Percentiles rank a stretch among this genome's conserved stretches.
Conservation (phyloP, 2,888 invertebrate species). For the Drosophila aldrichi region DNA sequence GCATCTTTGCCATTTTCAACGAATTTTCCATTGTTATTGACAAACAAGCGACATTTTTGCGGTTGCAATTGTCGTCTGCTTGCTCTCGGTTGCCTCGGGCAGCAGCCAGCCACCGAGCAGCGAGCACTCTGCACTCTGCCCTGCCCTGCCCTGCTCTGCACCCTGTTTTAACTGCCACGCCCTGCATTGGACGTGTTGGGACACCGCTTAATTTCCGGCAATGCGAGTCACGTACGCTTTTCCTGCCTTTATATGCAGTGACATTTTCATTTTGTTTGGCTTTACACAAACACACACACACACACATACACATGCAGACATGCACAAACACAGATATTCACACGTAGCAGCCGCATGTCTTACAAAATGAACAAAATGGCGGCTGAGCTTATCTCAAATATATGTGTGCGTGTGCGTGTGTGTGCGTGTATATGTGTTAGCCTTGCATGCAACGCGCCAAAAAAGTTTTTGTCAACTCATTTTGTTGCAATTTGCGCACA, state of each 20-base stretch:
- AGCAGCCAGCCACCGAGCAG: not conserved
- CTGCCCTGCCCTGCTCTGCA: not conserved
- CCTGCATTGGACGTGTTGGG: conserved; percentile 64
- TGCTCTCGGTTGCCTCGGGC: conserved; percentile 34
- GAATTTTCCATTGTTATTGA: conserved; percentile 66
- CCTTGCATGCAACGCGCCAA: conserved; percentile 37
- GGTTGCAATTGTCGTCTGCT: conserved; percentile 62
- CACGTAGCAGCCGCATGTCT: conserved; percentile 43
- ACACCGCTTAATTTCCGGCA: conserved; percentile 75
- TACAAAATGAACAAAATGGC: conserved; percentile 51
- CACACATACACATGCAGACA: conserved; percentile 6
- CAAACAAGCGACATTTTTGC: conserved; percentile 71
- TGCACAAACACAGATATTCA: conserved; percentile 24
- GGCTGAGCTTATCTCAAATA: conserved; percentile 12
- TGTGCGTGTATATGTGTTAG: conserved; percentile 23
- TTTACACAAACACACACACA: conserved; percentile 40
- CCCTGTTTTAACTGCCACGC: not conserved
- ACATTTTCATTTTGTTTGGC: conserved; percentile 71
- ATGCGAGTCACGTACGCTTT: conserved; percentile 73
- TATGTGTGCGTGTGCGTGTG: conserved; percentile 1
- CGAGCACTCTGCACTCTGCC: not conserved
- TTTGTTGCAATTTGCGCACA: conserved; percentile 69
- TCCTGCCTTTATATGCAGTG: conserved; percentile 72
- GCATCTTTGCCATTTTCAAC: conserved; percentile 18
- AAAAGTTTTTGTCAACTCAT: conserved; percentile 68